A percentile compares a stretch with the other conserved stretches of the same genome.
Evolutionary conservation across 2,888 invertebrate species (phyloP).

Genomic region (Agrotis segetum): DNA sequence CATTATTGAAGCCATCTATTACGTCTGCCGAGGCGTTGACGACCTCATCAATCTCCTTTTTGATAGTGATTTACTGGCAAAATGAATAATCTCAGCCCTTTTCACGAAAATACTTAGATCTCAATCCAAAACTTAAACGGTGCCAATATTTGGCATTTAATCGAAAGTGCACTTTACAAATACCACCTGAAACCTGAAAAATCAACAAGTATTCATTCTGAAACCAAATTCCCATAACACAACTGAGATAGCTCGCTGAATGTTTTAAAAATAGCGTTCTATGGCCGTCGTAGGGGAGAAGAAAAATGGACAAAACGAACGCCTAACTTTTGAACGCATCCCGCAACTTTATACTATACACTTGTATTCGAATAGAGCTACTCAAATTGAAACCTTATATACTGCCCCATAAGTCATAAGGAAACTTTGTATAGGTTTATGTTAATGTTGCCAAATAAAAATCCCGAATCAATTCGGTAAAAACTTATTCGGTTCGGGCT

Average conservation of each 20-base stretch:
- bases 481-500: constrained; percentile 60
- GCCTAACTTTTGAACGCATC: constrained; percentile 73
- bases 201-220: constrained; percentile 62
- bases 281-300: constrained; percentile 63
- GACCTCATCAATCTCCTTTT: not conserved
- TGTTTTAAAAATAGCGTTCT: constrained; percentile 65
- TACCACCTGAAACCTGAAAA: constrained; percentile 38
- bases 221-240: constrained; percentile 61
- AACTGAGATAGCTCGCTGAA: constrained; percentile 58
- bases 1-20: not conserved
- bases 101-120: not conserved
- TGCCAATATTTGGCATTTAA: not conserved
- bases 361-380: not conserved
- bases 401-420: not conserved
- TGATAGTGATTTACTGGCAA: not conserved
- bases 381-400: constrained; percentile 41
- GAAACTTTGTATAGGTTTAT: constrained; percentile 27
- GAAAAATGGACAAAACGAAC: constrained; percentile 72
- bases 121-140: not conserved
- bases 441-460: constrained; percentile 57
- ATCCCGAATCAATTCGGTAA: constrained; percentile 65
- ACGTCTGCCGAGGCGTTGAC: not conserved
- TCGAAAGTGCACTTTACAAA: constrained; percentile 1
- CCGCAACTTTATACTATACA: constrained; percentile 52
- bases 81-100: not conserved